Conservation (phyloP, 2,888 invertebrate genomes). For the Deroplatys truncata region DNA sequence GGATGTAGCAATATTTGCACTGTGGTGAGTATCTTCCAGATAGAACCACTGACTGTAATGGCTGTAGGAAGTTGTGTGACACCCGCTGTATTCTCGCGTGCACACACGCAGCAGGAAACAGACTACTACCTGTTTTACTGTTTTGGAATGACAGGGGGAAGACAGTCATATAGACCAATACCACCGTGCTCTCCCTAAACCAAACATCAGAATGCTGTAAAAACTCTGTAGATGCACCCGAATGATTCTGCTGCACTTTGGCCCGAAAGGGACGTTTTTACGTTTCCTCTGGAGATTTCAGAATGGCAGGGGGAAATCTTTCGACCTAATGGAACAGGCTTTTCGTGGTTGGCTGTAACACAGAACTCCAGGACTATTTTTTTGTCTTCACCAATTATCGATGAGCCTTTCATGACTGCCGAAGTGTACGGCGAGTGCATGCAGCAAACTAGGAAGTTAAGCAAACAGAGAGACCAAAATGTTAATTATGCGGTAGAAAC, state of each 20-base stretch:
- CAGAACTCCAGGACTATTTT: neutral
- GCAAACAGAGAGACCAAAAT: too few relatives aligned
- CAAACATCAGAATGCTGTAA: slow-evolving; percentile 11
- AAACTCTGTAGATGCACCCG: neutral
- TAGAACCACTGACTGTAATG: neutral
- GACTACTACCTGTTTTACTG: slow-evolving; percentile 11
- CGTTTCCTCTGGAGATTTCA: neutral
- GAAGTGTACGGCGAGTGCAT: neutral
- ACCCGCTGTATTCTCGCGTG: neutral
- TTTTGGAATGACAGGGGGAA: slow-evolving; percentile 5
- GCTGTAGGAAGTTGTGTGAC: neutral
- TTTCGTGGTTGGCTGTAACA: neutral
- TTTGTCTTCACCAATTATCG: neutral
- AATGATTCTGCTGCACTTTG: neutral
- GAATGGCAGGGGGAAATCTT: neutral
- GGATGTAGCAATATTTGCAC: too few relatives aligned
- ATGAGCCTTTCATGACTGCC: neutral
- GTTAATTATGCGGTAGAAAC: too few relatives aligned
- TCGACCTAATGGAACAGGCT: neutral
- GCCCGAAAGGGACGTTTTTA: neutral
- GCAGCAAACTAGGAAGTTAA: too few relatives aligned
- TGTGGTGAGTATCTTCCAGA: too few relatives aligned
- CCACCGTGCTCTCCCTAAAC: neutral
- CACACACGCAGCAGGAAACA: neutral
- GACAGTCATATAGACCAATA: neutral